These are phyloP conservation scores for Parazoanthus atlanticus DNA, from an alignment of 92 coral and sea anemone genomes.

Conservation along the genomic window DNA sequence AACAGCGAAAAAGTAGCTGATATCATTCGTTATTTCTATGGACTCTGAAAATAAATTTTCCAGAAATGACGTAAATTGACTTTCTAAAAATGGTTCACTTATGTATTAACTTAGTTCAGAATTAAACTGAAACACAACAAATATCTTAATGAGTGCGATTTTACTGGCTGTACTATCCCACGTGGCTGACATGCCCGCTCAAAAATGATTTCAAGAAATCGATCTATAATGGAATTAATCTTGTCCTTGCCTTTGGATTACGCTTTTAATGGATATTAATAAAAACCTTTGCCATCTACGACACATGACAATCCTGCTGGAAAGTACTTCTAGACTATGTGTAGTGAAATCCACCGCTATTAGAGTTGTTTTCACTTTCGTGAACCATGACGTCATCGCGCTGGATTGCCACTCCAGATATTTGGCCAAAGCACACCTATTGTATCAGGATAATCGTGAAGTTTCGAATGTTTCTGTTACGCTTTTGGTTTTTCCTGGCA, in stretches of 20 bases:
- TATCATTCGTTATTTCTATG: neutral
- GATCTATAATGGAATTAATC: no score
- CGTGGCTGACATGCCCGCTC: no score
- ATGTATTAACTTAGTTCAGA: neutral
- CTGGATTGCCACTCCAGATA: slow-evolving; percentile 8
- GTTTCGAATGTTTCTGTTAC: neutral
- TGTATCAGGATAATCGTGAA: neutral
- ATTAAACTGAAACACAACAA: neutral
- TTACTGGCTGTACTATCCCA: no score
- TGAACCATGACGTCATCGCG: neutral
- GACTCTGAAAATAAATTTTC: neutral
- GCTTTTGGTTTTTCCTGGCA: neutral
- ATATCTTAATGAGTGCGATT: no score
- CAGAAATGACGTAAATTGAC: slow-evolving; percentile 10
- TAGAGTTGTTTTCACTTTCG: neutral
- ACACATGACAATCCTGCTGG: no score
- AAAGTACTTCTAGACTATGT: neutral
- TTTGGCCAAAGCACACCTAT: neutral
- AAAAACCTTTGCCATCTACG: no score
- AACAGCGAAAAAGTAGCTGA: neutral
- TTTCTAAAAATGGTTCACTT: slow-evolving; percentile 1
- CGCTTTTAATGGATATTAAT: no score
- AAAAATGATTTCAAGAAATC: no score
- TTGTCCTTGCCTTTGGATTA: no score
- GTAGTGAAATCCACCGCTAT: no score